These are phyloP conservation scores for Corbicula japonica DNA, from an alignment of 2,888 invertebrate species.

Conservation along the genomic window DNA sequence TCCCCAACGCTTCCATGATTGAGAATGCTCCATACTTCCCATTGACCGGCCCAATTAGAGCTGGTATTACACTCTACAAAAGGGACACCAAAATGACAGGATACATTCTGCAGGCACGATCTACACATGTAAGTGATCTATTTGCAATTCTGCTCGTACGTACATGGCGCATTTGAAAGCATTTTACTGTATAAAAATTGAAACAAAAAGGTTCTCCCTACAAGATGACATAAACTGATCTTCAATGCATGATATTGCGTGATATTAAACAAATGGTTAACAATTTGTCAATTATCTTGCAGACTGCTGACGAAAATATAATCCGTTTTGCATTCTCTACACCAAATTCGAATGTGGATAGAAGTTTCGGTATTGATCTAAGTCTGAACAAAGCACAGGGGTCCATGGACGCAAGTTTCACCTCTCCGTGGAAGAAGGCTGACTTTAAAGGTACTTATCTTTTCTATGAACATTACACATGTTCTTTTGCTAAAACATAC, in stretches of 20 bases:
- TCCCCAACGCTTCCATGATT: slow-evolving; percentile 90
- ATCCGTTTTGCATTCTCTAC: slow-evolving; percentile 90
- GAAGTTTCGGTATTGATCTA: slow-evolving; percentile 87
- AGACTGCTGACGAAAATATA: slow-evolving; percentile 67
- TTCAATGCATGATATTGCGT: too few species aligned
- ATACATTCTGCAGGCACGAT: slow-evolving; percentile 80
- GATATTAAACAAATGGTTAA: too few species aligned
- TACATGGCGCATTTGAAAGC: too few species aligned
- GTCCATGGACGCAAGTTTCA: slow-evolving; percentile 72
- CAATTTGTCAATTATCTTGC: too few species aligned
- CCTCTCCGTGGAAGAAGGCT: slow-evolving; percentile 84
- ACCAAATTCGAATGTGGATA: slow-evolving; percentile 92
- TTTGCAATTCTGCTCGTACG: too few species aligned
- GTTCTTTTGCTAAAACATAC: too few species aligned
- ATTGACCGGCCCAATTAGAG: slow-evolving; percentile 80
- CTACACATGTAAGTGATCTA: slow-evolving; percentile 73
- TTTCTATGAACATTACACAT: too few species aligned
- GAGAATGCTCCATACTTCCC: slow-evolving; percentile 86
- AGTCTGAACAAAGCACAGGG: slow-evolving; percentile 76
- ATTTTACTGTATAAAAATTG: too few species aligned
- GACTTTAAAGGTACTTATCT: slow-evolving; percentile 74
- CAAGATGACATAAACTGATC: too few species aligned
- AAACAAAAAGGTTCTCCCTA: too few species aligned
- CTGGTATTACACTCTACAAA: slow-evolving; percentile 78
- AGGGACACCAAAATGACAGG: slow-evolving; percentile 80